Conservation (phyloP, 2,888 invertebrate genomes). For the Drosophila percnosoma region DNA sequence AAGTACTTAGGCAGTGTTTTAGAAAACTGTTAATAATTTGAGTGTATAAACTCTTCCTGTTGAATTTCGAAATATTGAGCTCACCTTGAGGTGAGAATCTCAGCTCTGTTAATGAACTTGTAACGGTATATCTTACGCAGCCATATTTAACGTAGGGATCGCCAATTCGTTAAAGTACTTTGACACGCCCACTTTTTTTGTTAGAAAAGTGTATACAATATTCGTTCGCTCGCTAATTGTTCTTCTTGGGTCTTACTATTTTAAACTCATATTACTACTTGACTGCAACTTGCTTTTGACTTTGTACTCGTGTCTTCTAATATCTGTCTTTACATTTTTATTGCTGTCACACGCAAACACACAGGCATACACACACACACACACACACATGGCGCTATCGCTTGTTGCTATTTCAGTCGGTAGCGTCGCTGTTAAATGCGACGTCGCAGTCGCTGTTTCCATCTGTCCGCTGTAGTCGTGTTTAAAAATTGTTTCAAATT, state of each 20-base stretch:
- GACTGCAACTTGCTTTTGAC: conserved; percentile 38
- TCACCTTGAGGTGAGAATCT: background rate
- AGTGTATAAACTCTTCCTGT: background rate
- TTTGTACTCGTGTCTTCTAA: conserved; percentile 31
- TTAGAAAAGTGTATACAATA: conserved; percentile 15
- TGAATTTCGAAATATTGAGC: conserved; percentile 4
- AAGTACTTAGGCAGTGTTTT: background rate
- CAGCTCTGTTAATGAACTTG: conserved; percentile 12
- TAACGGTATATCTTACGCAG: background rate
- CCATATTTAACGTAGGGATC: background rate
- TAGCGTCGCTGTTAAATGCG: conserved; percentile 34
- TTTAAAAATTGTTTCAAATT: conserved; percentile 73
- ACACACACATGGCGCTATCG: conserved; percentile 56
- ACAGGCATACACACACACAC: background rate
- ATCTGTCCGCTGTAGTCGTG: conserved; percentile 29
- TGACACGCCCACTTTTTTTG: background rate
- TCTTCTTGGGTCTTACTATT: conserved; percentile 33
- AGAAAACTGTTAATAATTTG: background rate
- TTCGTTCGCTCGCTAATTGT: conserved; percentile 21
- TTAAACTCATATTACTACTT: conserved; percentile 44
- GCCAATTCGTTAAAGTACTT: background rate
- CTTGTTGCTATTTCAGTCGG: conserved; percentile 66
- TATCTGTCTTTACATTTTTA: conserved; percentile 31
- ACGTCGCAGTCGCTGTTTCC: conserved; percentile 25
- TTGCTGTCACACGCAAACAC: conserved; percentile 32